Percentiles rank a stretch among this genome's conserved stretches.
Conservation (phyloP, 2,113 vertebrate genomes). For the Heterotilapia buettikoferi region DNA sequence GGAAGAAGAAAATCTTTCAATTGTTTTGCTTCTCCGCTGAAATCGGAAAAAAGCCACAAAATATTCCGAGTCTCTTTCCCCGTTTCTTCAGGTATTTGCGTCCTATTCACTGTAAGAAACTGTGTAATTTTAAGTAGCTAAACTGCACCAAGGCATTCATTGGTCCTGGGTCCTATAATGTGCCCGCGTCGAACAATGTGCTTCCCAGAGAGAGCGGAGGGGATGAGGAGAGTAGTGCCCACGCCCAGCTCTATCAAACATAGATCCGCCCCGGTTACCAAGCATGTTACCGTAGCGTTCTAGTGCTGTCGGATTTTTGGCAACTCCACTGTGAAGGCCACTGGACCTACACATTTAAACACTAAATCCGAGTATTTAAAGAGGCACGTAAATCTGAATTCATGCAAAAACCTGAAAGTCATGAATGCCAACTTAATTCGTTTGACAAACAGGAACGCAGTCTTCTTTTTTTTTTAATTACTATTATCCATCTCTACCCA, state of each 20-base stretch:
- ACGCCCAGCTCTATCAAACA: conserved; percentile 71
- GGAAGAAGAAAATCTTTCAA: conserved; percentile 37
- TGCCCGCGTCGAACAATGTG: conserved; percentile 71
- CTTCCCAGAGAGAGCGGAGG: conserved; percentile 41
- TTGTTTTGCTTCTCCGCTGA: conserved; percentile 32
- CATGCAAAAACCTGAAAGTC: neutral
- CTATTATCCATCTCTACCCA: neutral
- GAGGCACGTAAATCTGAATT: neutral
- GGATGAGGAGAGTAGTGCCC: conserved; percentile 50
- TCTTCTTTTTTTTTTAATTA: neutral
- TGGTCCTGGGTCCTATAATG: conserved; percentile 15
- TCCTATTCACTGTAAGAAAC: neutral
- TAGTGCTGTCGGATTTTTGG: neutral
- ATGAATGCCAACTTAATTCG: neutral
- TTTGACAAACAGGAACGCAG: neutral
- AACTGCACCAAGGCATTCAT: conserved; percentile 31
- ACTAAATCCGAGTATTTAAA: neutral
- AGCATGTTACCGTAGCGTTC: conserved; percentile 45
- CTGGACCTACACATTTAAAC: neutral
- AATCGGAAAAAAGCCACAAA: neutral
- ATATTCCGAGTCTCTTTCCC: conserved; percentile 9
- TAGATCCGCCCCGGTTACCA: conserved; percentile 60
- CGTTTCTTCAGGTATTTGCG: conserved; percentile 1
- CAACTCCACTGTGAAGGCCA: neutral
- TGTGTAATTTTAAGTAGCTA: conserved; percentile 14